phyloP scores from a whole-genome alignment of 2,888 invertebrate species.

The Athripsodes cinereus region DNA sequence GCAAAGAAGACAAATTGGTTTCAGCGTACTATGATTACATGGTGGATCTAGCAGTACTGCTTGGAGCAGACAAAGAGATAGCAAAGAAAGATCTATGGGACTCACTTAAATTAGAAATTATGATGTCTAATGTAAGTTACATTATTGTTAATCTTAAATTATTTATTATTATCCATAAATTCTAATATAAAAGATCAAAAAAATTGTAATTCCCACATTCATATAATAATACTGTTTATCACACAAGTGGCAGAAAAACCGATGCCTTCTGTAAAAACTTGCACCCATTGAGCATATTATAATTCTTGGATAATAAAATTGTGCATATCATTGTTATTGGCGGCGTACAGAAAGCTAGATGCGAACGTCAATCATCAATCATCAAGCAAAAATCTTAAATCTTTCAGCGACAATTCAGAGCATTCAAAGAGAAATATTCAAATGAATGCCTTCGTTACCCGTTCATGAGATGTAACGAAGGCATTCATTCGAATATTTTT shows the following conservation, averaged over 20 bases:
- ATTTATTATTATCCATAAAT: not conserved
- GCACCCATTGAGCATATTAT: no score
- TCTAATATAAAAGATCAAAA: not conserved
- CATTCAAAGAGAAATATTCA: no score
- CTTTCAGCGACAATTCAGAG: no score
- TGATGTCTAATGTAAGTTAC: conserved; percentile 27
- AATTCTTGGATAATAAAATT: no score
- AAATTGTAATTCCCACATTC: not conserved
- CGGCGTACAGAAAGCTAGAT: no score
- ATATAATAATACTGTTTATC: not conserved
- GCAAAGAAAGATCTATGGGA: conserved; percentile 29
- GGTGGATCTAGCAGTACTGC: conserved; percentile 29
- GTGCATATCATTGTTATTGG: no score
- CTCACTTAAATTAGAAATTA: conserved; percentile 29
- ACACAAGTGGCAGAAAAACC: not conserved
- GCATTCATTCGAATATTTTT: no score
- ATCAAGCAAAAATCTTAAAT: no score
- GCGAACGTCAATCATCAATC: no score
- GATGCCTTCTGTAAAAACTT: no score
- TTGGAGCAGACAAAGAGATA: conserved; percentile 29
- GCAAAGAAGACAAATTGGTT: conserved; percentile 26
- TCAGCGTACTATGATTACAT: conserved; percentile 30
- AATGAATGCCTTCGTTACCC: no score
- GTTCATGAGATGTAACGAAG: no score
- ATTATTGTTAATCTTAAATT: not conserved